Conservation (phyloP, 1,140 invertebrate species). For the Dendrolimus punctatus region DNA sequence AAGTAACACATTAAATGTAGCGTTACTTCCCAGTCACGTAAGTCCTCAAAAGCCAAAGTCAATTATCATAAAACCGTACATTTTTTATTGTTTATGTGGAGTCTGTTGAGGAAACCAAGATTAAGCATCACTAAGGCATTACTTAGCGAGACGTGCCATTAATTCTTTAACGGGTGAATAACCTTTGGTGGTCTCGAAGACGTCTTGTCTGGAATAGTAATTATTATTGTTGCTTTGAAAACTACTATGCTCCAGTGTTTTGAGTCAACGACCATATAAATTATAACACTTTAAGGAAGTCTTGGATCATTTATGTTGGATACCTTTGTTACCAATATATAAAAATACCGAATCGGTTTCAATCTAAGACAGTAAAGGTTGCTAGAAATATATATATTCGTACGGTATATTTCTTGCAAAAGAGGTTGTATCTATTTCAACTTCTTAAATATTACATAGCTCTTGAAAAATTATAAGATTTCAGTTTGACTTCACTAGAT, state of each 20-base stretch:
- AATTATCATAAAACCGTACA: conserved; percentile 12
- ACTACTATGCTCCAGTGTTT: conserved; percentile 21
- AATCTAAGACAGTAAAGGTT: too few species aligned
- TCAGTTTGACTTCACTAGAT: too few species aligned
- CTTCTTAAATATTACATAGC: too few species aligned
- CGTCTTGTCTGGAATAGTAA: conserved; percentile 58
- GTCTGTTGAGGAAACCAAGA: conserved; percentile 32
- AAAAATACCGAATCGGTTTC: not conserved
- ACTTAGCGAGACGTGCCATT: conserved; percentile 41
- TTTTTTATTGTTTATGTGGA: conserved; percentile 29
- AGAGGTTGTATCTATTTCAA: too few species aligned
- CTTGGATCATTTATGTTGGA: conserved; percentile 2
- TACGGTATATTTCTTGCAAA: too few species aligned
- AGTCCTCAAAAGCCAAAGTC: conserved; percentile 2
- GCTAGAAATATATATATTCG: too few species aligned
- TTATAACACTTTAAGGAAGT: conserved; percentile 1
- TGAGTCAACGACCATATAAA: conserved; percentile 18
- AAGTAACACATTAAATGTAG: too few species aligned
- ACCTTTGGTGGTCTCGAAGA: conserved; percentile 39
- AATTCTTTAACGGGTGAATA: conserved; percentile 57
- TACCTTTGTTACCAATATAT: conserved; percentile 2
- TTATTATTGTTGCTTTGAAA: conserved; percentile 50
- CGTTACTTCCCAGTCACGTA: not conserved
- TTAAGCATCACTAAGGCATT: conserved; percentile 44
- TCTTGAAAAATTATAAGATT: too few species aligned